phyloP scores from a whole-genome alignment of 2,888 invertebrate species.

The Schizaphis graminum region DNA sequence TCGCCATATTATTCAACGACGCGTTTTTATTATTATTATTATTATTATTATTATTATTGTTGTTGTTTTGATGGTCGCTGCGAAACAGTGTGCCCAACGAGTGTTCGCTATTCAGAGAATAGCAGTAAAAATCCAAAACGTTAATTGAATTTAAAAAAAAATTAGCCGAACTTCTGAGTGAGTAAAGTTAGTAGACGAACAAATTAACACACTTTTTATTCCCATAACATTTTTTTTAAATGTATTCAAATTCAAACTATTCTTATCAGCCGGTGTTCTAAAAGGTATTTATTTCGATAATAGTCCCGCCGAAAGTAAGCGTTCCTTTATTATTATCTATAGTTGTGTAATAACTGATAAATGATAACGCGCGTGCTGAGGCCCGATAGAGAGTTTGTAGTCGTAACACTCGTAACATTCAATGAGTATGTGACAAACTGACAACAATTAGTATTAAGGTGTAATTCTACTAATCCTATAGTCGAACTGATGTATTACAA shows the following conservation, averaged over 20 bases:
- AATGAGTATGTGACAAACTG: too few relatives aligned
- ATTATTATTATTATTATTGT: background rate
- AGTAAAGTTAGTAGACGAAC: background rate
- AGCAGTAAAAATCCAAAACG: background rate
- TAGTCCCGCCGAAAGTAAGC: background rate
- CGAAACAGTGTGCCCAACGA: constrained; percentile 59
- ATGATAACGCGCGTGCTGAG: background rate
- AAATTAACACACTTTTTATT: background rate
- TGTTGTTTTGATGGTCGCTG: background rate
- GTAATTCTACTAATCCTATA: background rate
- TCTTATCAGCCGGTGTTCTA: background rate
- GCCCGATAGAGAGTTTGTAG: background rate
- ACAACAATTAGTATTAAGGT: background rate
- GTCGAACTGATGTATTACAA: background rate
- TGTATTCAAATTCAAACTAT: background rate
- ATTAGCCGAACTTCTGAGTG: background rate
- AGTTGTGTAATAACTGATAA: background rate
- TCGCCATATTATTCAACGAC: constrained; percentile 36
- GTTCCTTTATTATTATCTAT: background rate
- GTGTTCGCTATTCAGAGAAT: background rate
- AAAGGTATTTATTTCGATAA: background rate
- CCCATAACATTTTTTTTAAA: background rate
- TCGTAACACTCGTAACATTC: background rate
- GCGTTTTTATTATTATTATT: background rate
- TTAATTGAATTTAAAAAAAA: background rate